Conservation (phyloP, 1,140 invertebrate species). For the Mya arenaria region DNA sequence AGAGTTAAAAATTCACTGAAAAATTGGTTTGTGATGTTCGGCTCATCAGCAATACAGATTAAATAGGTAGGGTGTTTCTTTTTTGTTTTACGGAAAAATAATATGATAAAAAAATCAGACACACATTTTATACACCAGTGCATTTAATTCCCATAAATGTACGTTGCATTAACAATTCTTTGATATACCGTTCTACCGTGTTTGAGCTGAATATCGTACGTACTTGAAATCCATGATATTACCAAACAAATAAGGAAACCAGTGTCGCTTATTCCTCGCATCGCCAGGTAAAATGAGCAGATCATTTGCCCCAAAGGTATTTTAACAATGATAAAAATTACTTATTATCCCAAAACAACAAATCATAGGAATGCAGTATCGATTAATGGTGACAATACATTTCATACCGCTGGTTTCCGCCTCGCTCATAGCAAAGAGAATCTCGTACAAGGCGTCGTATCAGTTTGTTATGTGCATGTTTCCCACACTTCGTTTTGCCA, state of each 20-base stretch:
- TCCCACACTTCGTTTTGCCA: too few species aligned
- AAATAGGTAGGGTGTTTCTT: too few species aligned
- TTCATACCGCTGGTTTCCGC: too few species aligned
- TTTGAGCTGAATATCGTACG: neutral
- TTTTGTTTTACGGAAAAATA: too few species aligned
- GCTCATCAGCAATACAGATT: too few species aligned
- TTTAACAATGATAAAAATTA: neutral
- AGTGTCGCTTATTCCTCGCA: conserved; percentile 8
- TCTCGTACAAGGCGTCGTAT: too few species aligned
- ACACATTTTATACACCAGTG: too few species aligned
- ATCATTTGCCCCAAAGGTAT: neutral
- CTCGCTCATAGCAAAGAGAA: too few species aligned
- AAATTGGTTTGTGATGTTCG: too few species aligned
- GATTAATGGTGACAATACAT: neutral
- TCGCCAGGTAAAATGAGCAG: conserved; percentile 6
- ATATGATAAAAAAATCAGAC: too few species aligned
- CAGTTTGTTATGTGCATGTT: too few species aligned
- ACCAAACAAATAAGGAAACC: neutral
- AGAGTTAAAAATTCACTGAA: too few species aligned
- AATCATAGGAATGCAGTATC: neutral
- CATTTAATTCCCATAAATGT: conserved; percentile 2
- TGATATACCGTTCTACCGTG: conserved; percentile 1
- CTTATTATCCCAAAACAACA: neutral
- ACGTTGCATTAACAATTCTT: neutral
- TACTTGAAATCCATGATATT: conserved; percentile 2